phyloP scores from a whole-genome alignment of 2,113 vertebrate species.

The Ornithorhynchus anatinus region DNA sequence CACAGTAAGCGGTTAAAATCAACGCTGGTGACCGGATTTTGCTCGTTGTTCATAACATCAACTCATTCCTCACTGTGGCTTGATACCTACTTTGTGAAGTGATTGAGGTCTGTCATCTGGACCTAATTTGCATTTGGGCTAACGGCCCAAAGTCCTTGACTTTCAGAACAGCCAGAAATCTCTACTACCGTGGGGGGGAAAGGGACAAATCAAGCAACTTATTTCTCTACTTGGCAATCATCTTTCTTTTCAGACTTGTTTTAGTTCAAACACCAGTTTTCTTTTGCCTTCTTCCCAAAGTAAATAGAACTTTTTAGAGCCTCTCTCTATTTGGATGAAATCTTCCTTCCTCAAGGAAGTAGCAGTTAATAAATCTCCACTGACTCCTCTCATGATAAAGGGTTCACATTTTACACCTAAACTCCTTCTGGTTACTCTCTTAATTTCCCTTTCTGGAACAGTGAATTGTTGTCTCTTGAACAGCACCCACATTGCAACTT shows the following conservation, averaged over 20 bases:
- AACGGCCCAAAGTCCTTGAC: too few relatives aligned
- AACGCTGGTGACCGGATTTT: background rate
- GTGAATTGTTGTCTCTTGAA: slow-evolving; percentile 3
- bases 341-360: background rate
- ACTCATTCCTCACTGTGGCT: too few relatives aligned
- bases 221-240: too few relatives aligned
- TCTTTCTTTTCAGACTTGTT: background rate
- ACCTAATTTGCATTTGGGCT: too few relatives aligned
- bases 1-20: slow-evolving; percentile 29
- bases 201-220: too few relatives aligned
- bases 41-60: background rate
- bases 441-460: background rate
- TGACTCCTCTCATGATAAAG: slow-evolving; percentile 10
- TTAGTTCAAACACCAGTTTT: background rate
- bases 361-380: background rate
- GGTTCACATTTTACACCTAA: background rate
- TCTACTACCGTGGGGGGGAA: too few relatives aligned
- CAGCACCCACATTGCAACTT: background rate
- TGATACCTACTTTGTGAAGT: too few relatives aligned
- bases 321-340: background rate
- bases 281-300: background rate
- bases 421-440: slow-evolving; percentile 2
- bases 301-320: background rate
- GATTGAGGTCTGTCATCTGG: too few relatives aligned
- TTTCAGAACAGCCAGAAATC: too few relatives aligned